Evolutionary conservation across 2,113 vertebrate genomes (phyloP), one percentile per base, ranked within the genome.

Genomic region (Spermophilus dauricus): DNA sequence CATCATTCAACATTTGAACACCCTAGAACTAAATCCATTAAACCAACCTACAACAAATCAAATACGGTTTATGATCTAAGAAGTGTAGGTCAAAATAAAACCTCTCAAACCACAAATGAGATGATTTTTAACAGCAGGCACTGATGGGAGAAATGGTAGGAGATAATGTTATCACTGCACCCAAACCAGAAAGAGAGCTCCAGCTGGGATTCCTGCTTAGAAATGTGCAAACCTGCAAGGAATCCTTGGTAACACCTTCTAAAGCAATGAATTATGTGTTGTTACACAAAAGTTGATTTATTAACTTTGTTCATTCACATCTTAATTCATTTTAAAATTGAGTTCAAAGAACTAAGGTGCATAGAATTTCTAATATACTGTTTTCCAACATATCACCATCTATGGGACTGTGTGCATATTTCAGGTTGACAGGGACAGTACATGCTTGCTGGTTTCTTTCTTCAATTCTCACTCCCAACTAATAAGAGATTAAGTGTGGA

Each of bases 1-100:
- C 39, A 93, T 81, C 65, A 94, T 78, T 88, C 30, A 73, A 37
- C 30, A 91, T 87, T 24, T 73, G 70, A 85, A 89, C 17, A 72
- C 2, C 63, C 42, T 75, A 72, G 77, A 80, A 58, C 89, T 37
- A 63, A 96, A 95, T 63, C 32, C 28, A 94, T 42, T 61, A n/a
- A 77, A 20, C 26, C 18, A 1, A 88, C 4, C n/a, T 65, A 81
- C 17, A 90, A 70, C 39, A 73, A 89, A 83, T 37, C 32, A 70
- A 86, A 83, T 30, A 58, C 34, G 32, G n/a, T 69, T 73, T 87
- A 48, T 26, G 13, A 76, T 42, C 39, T 81, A 90, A 95, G 73
- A 96, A 86, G 61, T 26, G 76, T 8, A 28, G 2, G 63, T 72
- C 56, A 91, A 94, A 94, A 94, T 81, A 86, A 92, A 94, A 91